Evolutionary conservation across 2,113 vertebrate species (phyloP).

Genomic region (Erythrolamprus reginae): DNA sequence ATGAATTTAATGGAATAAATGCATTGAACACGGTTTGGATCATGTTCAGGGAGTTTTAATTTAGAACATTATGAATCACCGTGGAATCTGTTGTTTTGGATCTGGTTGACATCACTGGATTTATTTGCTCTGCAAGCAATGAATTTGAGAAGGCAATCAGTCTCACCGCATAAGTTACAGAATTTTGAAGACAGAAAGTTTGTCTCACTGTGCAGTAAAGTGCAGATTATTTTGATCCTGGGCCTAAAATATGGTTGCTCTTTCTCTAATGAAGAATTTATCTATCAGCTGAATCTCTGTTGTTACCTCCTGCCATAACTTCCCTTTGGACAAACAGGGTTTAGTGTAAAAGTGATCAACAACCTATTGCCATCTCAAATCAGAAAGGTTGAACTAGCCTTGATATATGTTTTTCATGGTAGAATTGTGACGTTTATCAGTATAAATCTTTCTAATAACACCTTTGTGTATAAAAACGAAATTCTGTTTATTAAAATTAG

Average conservation of each 20-base stretch:
- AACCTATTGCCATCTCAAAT: neutral
- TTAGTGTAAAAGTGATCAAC: conserved; percentile 16
- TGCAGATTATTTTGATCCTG: neutral
- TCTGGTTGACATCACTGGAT: neutral
- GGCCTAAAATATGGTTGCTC: neutral
- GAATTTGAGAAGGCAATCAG: neutral
- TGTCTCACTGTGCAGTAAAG: neutral
- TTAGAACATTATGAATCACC: neutral
- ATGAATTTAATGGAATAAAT: neutral
- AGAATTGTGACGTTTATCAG: conserved; percentile 5
- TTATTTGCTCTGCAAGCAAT: conserved; percentile 2
- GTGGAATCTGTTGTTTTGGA: neutral
- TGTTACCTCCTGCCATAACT: neutral
- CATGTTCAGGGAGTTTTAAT: neutral
- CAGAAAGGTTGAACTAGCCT: neutral
- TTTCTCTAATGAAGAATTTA: neutral
- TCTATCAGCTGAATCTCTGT: neutral
- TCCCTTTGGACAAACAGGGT: neutral
- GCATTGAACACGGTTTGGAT: neutral
- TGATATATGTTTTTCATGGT: neutral
- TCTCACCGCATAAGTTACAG: neutral
- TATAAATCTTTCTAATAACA: conserved; percentile 26
- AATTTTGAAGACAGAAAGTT: neutral
- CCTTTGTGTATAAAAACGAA: conserved; percentile 10
- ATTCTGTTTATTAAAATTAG: conserved; percentile 26